Evolutionary conservation across 2,113 vertebrate species (phyloP).

Genomic region (Azemiops feae): DNA sequence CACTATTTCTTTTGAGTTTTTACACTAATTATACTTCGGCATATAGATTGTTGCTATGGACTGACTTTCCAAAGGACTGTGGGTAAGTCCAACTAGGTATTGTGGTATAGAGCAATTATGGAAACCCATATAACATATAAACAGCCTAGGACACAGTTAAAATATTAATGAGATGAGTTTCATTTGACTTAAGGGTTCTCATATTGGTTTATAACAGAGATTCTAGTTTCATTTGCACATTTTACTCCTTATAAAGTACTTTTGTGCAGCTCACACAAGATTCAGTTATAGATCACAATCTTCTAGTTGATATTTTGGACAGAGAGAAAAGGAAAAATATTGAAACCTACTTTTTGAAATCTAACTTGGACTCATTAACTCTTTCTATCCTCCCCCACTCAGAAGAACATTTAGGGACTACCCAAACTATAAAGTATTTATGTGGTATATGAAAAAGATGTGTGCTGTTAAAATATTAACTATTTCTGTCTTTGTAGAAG

Average conservation of each 20-base stretch:
- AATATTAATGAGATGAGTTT: background rate
- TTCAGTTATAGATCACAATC: background rate
- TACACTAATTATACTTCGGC: background rate
- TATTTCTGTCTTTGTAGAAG: slow-evolving; percentile 8
- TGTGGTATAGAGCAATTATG: background rate
- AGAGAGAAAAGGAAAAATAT: background rate
- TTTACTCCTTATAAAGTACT: background rate
- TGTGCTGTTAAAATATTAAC: background rate
- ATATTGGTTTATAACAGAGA: background rate
- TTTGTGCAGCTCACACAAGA: background rate
- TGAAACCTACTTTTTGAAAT: slow-evolving; percentile 20
- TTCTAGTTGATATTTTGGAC: background rate
- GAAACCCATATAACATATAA: background rate
- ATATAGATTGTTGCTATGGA: background rate
- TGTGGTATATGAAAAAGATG: slow-evolving; percentile 26
- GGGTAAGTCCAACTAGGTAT: background rate
- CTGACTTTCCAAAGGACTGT: background rate
- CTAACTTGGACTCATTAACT: background rate
- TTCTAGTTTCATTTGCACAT: background rate
- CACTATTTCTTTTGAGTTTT: background rate
- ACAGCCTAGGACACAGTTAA: background rate
- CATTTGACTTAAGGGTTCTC: background rate
- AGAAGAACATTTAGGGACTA: background rate
- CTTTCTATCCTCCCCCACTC: background rate
- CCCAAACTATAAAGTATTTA: background rate